These are phyloP conservation scores for Ctena decussata DNA, from an alignment of 2,888 invertebrate species.

Conservation along the genomic window DNA sequence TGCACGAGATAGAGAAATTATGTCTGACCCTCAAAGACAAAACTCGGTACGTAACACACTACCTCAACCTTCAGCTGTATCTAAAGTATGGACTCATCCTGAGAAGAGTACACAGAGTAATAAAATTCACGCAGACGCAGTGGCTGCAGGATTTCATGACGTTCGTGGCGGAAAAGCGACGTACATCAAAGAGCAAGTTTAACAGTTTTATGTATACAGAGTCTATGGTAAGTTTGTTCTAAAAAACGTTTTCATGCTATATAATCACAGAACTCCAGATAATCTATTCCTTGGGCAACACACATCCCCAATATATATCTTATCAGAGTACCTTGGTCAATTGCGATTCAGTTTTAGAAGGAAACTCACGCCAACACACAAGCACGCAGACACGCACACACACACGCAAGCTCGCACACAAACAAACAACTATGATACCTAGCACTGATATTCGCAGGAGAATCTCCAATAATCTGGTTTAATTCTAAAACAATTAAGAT, in stretches of 20 bases:
- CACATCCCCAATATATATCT: neutral
- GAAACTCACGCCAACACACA: too few relatives aligned
- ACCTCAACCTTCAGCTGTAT: neutral
- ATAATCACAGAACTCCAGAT: neutral
- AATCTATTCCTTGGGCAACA: neutral
- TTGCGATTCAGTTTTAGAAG: too few relatives aligned
- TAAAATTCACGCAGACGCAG: neutral
- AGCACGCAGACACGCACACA: too few relatives aligned
- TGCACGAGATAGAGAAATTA: neutral
- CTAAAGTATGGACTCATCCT: neutral
- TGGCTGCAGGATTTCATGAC: neutral
- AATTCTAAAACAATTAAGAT: too few relatives aligned
- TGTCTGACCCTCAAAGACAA: neutral
- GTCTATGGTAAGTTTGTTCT: neutral
- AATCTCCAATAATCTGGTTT: too few relatives aligned
- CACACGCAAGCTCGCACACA: too few relatives aligned
- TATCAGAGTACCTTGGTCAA: neutral
- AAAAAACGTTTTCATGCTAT: neutral
- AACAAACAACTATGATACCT: too few relatives aligned
- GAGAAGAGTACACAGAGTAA: neutral
- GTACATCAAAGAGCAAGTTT: neutral
- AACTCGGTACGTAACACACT: neutral
- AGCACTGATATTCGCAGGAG: too few relatives aligned
- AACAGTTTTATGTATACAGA: neutral
- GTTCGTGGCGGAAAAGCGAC: neutral